Conservation (phyloP, 2,113 vertebrate genomes). For the Holacanthus passer region DNA sequence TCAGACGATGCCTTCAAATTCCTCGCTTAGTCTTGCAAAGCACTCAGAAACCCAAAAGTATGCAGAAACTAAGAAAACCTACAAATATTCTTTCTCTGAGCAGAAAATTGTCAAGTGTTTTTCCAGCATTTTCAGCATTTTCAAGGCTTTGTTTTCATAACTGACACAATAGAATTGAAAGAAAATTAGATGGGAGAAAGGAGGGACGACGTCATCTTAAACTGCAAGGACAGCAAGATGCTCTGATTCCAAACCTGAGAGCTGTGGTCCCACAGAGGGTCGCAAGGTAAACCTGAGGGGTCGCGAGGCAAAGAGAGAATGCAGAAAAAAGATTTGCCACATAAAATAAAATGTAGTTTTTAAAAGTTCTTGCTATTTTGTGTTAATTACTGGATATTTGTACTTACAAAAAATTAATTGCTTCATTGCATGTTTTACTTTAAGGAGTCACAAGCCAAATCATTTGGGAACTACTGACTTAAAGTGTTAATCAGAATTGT, state of each 20-base stretch:
- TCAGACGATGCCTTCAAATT: neutral
- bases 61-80: neutral
- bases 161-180: neutral
- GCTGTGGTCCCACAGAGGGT: no score
- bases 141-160: constrained; percentile 8
- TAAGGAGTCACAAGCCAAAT: no score
- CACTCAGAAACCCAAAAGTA: neutral
- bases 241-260: no score
- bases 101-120: neutral
- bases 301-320: neutral
- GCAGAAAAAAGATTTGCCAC: neutral
- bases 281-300: no score
- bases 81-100: neutral
- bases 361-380: neutral
- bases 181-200: no score
- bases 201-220: neutral
- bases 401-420: no score
- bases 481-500: neutral
- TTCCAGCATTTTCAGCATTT: neutral
- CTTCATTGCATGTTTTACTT: no score
- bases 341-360: no score
- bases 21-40: neutral
- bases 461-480: neutral
- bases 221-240: no score
- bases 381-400: neutral